Percentiles rank a stretch among this genome's conserved stretches.
phyloP scores from a whole-genome alignment of 1,140 invertebrate genomes.

The Penaeus chinensis region DNA sequence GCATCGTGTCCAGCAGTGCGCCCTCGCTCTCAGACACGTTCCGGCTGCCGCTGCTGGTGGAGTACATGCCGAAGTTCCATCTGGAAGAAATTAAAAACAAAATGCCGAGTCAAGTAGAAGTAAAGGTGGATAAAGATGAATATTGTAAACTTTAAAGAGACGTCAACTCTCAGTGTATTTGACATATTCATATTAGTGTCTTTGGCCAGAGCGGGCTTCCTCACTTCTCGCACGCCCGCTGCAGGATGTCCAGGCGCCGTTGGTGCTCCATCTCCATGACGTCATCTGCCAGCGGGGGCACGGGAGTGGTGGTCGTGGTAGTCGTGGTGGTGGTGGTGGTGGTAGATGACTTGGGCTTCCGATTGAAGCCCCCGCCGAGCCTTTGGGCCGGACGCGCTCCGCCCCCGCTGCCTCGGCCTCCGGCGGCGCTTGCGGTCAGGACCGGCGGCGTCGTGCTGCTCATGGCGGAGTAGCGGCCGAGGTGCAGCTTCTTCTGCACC shows the following conservation, averaged over 20 bases:
- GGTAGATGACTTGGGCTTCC: background rate
- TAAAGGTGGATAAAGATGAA: background rate
- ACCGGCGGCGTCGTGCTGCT: background rate
- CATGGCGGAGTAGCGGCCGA: background rate
- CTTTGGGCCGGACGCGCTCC: background rate
- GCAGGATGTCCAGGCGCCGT: constrained; percentile 26
- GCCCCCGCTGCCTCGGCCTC: background rate
- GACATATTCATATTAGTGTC: background rate
- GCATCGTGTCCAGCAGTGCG: constrained; percentile 12
- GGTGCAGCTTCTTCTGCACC: background rate
- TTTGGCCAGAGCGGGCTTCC: background rate
- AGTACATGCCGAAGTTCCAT: constrained; percentile 51
- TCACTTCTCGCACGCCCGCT: constrained; percentile 42
- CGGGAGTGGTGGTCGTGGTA: constrained; percentile 28
- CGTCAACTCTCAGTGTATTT: too few relatives aligned
- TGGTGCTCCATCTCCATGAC: constrained; percentile 37
- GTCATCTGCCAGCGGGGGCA: constrained; percentile 6
- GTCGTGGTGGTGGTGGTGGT: constrained; percentile 35
- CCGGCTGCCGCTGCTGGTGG: background rate
- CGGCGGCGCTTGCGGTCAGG: background rate
- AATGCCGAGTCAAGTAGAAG: background rate
- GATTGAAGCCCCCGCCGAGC: background rate
- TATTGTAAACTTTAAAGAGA: background rate
- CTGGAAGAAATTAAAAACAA: constrained; percentile 25
- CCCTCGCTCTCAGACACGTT: constrained; percentile 29